Evolutionary conservation across 1,140 invertebrate species (phyloP), one percentile per base, ranked within the genome.

Genomic region (Drosophila pallidifrons): DNA sequence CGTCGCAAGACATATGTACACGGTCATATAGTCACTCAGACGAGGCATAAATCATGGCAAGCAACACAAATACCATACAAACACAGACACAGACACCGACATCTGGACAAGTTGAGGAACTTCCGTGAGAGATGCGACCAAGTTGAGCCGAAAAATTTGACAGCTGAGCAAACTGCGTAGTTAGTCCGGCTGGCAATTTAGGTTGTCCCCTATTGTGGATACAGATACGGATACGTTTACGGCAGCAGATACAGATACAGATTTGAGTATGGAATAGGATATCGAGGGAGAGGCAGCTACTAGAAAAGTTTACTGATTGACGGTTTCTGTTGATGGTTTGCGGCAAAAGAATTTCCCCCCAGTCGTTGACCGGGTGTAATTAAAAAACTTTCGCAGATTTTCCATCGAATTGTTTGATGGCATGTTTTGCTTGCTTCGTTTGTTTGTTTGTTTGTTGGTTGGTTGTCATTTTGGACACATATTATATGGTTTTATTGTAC

Each of bases 281-380:
- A 32, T 6, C 32, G 32, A 38, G 10, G 2, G 35, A 38, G 7
- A 43, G 16, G 41, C 4, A n/a, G 61, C 35, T 30, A 41, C 11
- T 52, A 25, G 16, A 46, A 79, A 86, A 82, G 52, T 88, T 86
- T 60, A 57, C 55, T 75, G 85, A 88, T 89, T 88, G 83, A 88
- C 85, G 73, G 69, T 77, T 57, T 25, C 51, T 11, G 35, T 11
- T 38, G 8, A 10, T 10, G 35, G 66, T 46, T 54, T 55, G 25
- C 46, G 55, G 46, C 47, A 45, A 11, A 77, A 66, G 79, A 63
- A 63, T 66, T 28, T 41, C 28, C n/a, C n/a, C n/a, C 28, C 32
- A 25, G 54, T 63, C 15, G 30, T 20, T 20, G 25, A 35, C 30
- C 15, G 28, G 45, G 46, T 64, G 70, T 89, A 88, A 89, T 89